These are phyloP conservation scores for Tortricodes alternella DNA, from an alignment of 2,888 invertebrate species.

Conservation along the genomic window DNA sequence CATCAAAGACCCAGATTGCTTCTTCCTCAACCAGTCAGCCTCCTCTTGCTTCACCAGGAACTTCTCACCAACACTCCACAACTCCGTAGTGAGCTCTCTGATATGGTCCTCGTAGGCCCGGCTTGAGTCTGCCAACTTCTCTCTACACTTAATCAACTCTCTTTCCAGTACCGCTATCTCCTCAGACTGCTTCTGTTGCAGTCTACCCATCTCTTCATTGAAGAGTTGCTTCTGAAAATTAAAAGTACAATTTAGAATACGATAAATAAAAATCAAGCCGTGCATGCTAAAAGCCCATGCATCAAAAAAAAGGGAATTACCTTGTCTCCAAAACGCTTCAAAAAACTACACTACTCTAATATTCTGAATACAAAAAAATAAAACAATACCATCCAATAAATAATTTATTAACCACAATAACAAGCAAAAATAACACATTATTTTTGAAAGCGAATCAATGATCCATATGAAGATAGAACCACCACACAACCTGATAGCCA, in stretches of 20 bases:
- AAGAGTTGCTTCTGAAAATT: slow-evolving; percentile 82
- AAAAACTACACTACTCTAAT: slow-evolving; percentile 39
- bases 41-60: slow-evolving; percentile 82
- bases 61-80: slow-evolving; percentile 85
- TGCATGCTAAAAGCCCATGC: slow-evolving; percentile 39
- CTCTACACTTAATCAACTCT: slow-evolving; percentile 77
- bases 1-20: slow-evolving; percentile 67
- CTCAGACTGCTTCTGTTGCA: slow-evolving; percentile 76
- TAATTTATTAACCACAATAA: slow-evolving; percentile 56
- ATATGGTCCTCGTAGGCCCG: slow-evolving; percentile 68
- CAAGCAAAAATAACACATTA: slow-evolving; percentile 48
- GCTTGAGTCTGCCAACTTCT: slow-evolving; percentile 68
- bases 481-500: slow-evolving; percentile 77
- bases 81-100: slow-evolving; percentile 75
- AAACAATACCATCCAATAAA: slow-evolving; percentile 65
- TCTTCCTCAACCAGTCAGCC: slow-evolving; percentile 74
- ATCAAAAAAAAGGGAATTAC: slow-evolving; percentile 55
- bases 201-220: slow-evolving; percentile 82
- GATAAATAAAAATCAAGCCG: slow-evolving; percentile 36
- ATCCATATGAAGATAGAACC: slow-evolving; percentile 72
- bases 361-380: slow-evolving; percentile 61
- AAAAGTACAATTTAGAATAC: not conserved
- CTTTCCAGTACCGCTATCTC: slow-evolving; percentile 75
- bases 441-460: slow-evolving; percentile 44
- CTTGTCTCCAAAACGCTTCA: slow-evolving; percentile 42